These are phyloP conservation scores for Lasius platythorax DNA, from an alignment of 2,888 invertebrate species.

Conservation along the genomic window DNA sequence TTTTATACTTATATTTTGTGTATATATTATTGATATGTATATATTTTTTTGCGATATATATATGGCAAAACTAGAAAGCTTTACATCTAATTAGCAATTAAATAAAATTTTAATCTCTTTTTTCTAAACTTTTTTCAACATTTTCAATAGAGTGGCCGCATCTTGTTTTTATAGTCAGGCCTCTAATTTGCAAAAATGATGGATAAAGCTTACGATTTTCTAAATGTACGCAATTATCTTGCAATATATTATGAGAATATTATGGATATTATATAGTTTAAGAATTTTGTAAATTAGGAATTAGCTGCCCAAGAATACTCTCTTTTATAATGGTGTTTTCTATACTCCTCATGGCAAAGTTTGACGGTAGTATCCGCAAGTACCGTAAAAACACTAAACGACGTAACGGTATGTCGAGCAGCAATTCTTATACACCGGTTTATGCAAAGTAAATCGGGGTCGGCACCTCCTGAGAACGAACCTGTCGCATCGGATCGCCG, in stretches of 20 bases:
- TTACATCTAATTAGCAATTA: neutral
- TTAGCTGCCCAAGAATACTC: neutral
- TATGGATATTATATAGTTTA: neutral
- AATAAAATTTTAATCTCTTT: neutral
- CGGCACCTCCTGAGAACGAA: constrained; percentile 52
- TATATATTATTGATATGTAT: neutral
- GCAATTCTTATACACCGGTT: constrained; percentile 61
- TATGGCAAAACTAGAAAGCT: neutral
- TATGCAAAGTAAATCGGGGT: constrained; percentile 63
- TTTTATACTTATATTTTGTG: neutral
- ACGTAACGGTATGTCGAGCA: constrained; percentile 45
- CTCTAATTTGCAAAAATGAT: neutral
- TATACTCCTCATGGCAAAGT: neutral
- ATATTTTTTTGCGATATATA: neutral
- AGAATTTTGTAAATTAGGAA: neutral
- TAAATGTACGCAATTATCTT: neutral
- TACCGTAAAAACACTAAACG: constrained; percentile 52
- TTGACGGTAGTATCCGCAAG: neutral
- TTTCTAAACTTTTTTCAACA: neutral
- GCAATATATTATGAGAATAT: neutral
- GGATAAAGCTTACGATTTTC: neutral
- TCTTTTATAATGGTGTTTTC: neutral
- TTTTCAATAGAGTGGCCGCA: neutral
- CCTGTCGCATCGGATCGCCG: constrained; percentile 60
- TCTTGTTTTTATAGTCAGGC: neutral